Conservation (phyloP, 1,140 invertebrate genomes). For the Penaeus chinensis region DNA sequence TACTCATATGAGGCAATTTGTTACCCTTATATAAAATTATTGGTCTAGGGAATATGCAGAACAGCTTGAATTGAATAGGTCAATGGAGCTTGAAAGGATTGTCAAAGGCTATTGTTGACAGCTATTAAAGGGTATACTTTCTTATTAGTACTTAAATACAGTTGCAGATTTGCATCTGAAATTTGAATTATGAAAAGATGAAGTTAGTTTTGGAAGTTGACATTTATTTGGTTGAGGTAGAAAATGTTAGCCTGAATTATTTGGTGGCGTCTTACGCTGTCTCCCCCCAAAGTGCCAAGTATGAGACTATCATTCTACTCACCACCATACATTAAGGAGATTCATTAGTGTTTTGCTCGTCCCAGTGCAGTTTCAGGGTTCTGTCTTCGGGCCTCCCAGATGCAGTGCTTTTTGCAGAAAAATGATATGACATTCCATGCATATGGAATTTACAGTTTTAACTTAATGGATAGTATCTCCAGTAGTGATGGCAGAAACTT, state of each 20-base stretch:
- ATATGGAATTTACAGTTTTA: no score
- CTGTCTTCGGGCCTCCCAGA: conserved; percentile 17
- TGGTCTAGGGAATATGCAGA: no score
- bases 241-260: conserved; percentile 45
- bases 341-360: conserved; percentile 26
- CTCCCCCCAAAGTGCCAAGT: conserved; percentile 49
- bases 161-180: no score
- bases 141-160: no score
- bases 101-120: no score
- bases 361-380: conserved; percentile 40
- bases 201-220: conserved; percentile 32
- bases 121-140: no score
- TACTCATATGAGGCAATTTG: not conserved
- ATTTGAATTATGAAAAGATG: conserved; percentile 33
- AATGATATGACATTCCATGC: no score
- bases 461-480: no score
- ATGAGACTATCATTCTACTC: conserved; percentile 34
- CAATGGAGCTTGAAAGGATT: no score
- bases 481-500: no score
- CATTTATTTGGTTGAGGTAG: conserved; percentile 19
- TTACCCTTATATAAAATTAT: no score
- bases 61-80: no score
- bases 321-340: not conserved
- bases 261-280: conserved; percentile 44
- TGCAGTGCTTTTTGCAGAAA: not conserved